Conservation (phyloP, 2,888 invertebrate genomes). For the Melitaea athalia region DNA sequence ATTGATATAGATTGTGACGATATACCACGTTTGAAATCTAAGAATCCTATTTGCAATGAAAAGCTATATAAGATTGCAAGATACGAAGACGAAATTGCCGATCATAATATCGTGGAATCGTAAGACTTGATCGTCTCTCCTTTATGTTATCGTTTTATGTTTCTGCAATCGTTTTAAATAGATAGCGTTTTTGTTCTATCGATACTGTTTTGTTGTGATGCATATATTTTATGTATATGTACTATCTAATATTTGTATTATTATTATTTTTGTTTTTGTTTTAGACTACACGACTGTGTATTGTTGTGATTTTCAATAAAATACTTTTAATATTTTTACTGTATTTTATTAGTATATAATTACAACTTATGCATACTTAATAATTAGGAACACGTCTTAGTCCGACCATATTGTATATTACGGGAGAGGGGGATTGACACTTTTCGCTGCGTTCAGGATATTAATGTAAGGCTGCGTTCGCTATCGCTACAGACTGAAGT, state of each 20-base stretch:
- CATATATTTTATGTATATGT: not conserved
- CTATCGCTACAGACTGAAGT: too few relatives aligned
- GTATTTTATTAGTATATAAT: too few relatives aligned
- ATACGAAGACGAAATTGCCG: conserved; percentile 30
- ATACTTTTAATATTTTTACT: too few relatives aligned
- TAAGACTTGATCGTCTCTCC: conserved; percentile 14
- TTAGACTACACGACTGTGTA: too few relatives aligned
- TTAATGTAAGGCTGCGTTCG: too few relatives aligned
- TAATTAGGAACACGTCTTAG: too few relatives aligned
- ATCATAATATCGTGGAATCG: conserved; percentile 21
- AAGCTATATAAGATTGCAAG: conserved; percentile 37
- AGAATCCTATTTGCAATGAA: conserved; percentile 39
- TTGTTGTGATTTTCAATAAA: too few relatives aligned
- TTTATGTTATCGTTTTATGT: conserved; percentile 20
- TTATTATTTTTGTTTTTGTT: too few relatives aligned
- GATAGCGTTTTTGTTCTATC: not conserved
- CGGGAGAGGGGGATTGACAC: too few relatives aligned
- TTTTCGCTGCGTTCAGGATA: too few relatives aligned
- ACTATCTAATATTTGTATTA: not conserved
- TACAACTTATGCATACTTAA: too few relatives aligned
- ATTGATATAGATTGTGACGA: conserved; percentile 6
- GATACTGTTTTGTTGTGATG: not conserved
- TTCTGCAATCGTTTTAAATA: conserved; percentile 1
- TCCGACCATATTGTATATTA: too few relatives aligned
- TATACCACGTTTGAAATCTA: conserved; percentile 21